phyloP scores from a whole-genome alignment of 1,140 invertebrate genomes.

The Heliconius melpomene region DNA sequence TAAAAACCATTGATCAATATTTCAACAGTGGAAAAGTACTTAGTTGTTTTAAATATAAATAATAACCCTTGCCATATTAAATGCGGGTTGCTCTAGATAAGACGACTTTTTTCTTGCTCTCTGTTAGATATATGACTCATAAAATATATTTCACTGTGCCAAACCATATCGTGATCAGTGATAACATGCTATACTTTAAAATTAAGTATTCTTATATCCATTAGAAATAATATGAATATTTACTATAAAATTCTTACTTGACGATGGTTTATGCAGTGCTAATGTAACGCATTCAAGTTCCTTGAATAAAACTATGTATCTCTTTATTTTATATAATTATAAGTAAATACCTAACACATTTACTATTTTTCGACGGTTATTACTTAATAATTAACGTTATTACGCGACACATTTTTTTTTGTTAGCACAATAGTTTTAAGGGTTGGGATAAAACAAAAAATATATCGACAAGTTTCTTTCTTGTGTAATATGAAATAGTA shows the following conservation, averaged over 20 bases:
- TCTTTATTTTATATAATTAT: conserved; percentile 56
- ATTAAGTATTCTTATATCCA: conserved; percentile 49
- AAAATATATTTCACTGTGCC: conserved; percentile 67
- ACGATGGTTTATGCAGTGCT: conserved; percentile 48
- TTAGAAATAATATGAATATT: conserved; percentile 42
- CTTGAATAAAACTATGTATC: conserved; percentile 50
- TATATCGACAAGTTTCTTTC: conserved; percentile 43
- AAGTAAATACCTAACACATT: conserved; percentile 63
- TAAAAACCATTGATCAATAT: not conserved
- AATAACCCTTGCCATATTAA: conserved; percentile 27
- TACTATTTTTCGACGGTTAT: conserved; percentile 74
- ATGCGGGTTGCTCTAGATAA: conserved; percentile 28
- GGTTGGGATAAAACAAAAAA: conserved; percentile 49
- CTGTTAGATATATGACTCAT: conserved; percentile 41
- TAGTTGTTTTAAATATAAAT: conserved; percentile 8
- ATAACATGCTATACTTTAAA: conserved; percentile 59
- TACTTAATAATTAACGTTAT: conserved; percentile 49
- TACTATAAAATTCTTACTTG: conserved; percentile 39
- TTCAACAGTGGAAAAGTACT: not conserved
- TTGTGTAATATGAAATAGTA: conserved; percentile 25
- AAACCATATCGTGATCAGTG: conserved; percentile 76
- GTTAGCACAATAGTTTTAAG: conserved; percentile 74
- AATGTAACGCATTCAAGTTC: conserved; percentile 64
- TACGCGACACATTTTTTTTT: conserved; percentile 57
- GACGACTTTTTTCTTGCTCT: conserved; percentile 46